Conservation (phyloP, 2,888 invertebrate genomes). For the Orchesella flavescens region DNA sequence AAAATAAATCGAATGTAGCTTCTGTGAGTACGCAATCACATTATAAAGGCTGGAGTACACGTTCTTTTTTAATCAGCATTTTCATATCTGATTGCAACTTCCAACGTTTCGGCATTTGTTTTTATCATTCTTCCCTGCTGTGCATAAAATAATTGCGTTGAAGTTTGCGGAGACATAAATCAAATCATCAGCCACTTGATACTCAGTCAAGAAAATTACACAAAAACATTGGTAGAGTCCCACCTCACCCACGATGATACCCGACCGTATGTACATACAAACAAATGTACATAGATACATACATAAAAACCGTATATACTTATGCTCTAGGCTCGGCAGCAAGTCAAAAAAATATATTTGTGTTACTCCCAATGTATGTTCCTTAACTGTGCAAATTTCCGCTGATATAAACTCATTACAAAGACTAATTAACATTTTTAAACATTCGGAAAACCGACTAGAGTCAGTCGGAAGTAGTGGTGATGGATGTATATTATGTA, state of each 20-base stretch:
- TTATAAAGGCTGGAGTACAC: background rate
- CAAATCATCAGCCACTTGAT: conserved; percentile 49
- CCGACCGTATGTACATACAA: no score
- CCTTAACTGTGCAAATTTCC: conserved; percentile 56
- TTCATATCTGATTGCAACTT: background rate
- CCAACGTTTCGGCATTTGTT: conserved; percentile 5
- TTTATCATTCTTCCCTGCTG: conserved; percentile 20
- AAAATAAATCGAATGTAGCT: conserved; percentile 55
- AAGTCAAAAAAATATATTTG: background rate
- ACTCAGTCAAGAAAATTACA: background rate
- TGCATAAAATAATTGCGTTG: conserved; percentile 39
- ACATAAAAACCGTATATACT: no score
- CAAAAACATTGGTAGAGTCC: background rate
- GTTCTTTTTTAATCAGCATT: no score
- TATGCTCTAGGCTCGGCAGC: no score
- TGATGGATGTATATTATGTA: conserved; percentile 56
- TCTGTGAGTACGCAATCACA: conserved; percentile 52
- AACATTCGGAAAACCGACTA: conserved; percentile 58
- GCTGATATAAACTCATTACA: conserved; percentile 63
- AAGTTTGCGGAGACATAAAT: conserved; percentile 55
- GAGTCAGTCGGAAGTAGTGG: conserved; percentile 51
- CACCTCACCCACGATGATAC: conserved; percentile 11
- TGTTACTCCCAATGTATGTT: conserved; percentile 5
- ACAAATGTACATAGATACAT: no score
- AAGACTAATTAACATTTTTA: conserved; percentile 64